These are phyloP conservation scores for Orientallactaga sibirica DNA, from an alignment of 2,797 vertebrate species.

Conservation along the genomic window DNA sequence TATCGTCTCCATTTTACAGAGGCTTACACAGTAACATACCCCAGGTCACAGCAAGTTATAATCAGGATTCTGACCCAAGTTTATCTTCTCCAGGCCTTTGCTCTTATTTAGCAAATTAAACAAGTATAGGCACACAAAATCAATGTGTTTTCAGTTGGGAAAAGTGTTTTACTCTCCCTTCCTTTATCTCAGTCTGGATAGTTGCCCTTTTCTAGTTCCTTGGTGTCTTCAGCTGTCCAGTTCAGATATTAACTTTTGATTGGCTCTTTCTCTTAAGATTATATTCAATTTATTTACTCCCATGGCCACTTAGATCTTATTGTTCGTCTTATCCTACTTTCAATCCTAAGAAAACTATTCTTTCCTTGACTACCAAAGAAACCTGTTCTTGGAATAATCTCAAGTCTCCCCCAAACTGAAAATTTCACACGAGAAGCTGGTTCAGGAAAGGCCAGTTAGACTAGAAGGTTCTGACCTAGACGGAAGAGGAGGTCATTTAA, in stretches of 20 bases:
- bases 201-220: not conserved
- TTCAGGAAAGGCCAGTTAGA: conserved; percentile 11
- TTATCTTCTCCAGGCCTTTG: conserved; percentile 14
- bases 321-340: not conserved
- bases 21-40: not conserved
- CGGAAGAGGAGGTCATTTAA: not conserved
- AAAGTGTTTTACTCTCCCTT: not conserved
- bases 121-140: not conserved
- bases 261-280: not conserved
- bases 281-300: not conserved
- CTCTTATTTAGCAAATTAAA: conserved; percentile 38
- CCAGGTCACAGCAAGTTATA: not conserved
- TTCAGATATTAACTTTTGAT: not conserved
- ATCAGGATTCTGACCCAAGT: not conserved
- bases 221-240: not conserved
- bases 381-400: not conserved
- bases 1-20: not conserved
- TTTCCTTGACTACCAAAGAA: not conserved
- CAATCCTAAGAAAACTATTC: not conserved
- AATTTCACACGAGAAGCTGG: not conserved
- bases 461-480: not conserved
- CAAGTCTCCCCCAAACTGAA: not conserved
- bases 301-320: not conserved
- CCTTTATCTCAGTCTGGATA: conserved; percentile 1
- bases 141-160: conserved; percentile 1